phyloP scores from a whole-genome alignment of 1,140 invertebrate species.

The Ylistrum balloti region DNA sequence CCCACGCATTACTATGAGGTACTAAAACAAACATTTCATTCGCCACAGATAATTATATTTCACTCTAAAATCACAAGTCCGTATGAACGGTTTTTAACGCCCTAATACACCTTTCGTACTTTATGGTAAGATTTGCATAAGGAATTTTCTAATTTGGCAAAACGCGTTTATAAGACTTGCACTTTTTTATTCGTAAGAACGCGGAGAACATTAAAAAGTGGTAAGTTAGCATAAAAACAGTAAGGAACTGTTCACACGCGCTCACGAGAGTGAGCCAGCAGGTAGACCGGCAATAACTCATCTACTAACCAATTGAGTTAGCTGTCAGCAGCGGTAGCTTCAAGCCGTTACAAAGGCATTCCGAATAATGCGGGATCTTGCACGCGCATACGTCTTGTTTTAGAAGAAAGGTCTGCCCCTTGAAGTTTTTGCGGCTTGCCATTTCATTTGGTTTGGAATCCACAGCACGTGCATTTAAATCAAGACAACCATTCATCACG shows the following conservation, averaged over 20 bases:
- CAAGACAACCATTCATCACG: neutral
- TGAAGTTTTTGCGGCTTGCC: conserved; percentile 37
- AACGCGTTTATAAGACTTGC: neutral
- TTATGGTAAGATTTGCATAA: neutral
- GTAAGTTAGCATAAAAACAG: neutral
- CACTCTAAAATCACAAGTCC: neutral
- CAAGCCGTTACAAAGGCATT: neutral
- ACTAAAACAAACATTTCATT: neutral
- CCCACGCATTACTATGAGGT: neutral
- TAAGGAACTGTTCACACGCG: no score
- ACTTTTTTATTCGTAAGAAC: neutral
- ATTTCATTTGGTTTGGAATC: conserved; percentile 39
- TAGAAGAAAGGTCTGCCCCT: conserved; percentile 8
- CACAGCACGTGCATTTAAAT: conserved; percentile 24
- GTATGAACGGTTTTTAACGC: neutral
- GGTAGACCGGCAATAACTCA: neutral
- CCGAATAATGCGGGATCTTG: neutral
- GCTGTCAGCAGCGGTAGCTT: neutral
- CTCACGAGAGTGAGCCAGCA: neutral
- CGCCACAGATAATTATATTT: neutral
- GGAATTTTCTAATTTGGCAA: conserved; percentile 2
- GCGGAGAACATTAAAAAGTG: neutral
- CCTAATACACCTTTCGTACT: neutral
- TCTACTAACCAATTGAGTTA: conserved; percentile 19
- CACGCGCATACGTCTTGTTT: conserved; percentile 31